phyloP scores from a whole-genome alignment of 2,797 vertebrate species.

The Malurus splendens region DNA sequence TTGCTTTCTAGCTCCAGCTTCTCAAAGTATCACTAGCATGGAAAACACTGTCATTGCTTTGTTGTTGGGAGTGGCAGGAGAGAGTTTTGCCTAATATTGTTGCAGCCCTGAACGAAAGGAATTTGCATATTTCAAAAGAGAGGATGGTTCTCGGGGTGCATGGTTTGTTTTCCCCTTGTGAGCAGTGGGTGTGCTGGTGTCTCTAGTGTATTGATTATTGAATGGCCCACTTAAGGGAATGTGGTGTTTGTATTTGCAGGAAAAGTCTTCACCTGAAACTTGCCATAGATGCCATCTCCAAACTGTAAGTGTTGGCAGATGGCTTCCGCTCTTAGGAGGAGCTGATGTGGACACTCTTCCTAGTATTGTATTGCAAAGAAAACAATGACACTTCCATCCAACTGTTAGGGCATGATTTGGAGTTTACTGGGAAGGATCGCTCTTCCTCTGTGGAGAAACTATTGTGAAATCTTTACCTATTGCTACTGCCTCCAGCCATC shows the following conservation, averaged over 20 bases:
- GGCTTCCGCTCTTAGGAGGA: constrained; percentile 34
- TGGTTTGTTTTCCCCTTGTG: background rate
- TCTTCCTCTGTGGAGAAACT: constrained; percentile 6
- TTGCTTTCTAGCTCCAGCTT: background rate
- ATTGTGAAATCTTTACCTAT: background rate
- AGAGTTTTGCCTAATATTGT: background rate
- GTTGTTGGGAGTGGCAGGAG: background rate
- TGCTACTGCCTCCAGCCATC: background rate
- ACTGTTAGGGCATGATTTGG: background rate
- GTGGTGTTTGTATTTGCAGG: background rate
- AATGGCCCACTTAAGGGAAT: background rate
- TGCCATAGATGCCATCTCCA: constrained; percentile 29
- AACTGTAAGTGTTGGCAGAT: constrained; percentile 39
- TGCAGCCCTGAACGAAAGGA: background rate
- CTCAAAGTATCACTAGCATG: background rate
- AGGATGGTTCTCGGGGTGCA: background rate
- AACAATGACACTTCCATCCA: constrained; percentile 36
- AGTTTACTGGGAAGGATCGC: background rate
- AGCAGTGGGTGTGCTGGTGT: background rate
- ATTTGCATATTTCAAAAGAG: background rate
- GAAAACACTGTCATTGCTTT: background rate
- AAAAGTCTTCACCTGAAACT: constrained; percentile 35
- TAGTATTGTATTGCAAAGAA: constrained; percentile 58
- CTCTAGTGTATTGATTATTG: background rate
- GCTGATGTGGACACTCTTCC: constrained; percentile 50